Base-by-base conservation (phyloP, 2,888 invertebrate genomes). In the Sycophila texana region DNA sequence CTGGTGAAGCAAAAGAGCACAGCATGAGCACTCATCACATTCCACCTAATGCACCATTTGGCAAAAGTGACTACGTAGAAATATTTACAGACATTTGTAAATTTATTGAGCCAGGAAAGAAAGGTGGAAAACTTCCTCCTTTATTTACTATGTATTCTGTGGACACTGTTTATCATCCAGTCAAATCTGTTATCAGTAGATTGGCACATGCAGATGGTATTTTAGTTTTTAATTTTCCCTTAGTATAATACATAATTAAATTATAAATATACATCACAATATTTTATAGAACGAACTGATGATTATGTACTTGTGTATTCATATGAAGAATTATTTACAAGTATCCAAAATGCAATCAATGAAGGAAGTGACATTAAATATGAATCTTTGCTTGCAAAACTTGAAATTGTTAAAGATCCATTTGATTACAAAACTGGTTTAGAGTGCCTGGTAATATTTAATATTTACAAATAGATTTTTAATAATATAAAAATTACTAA, bases 1-100 rank as follows among this genome's bases (percentile, higher is more conserved):
- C 87, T 2, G 87, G 89, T 81, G 90, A 90, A n/a, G 91, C 93
- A 0, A 86, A 89, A 66, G 84, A 90, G 14, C 90, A 90, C 76
- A 89, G 92, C 0, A 85, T 89, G 0, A 84, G 86, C 0, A 91
- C 92, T 0, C 93, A 93, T 84, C 87, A 90, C 67, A 86, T 93
- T 63, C 90, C 92, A 4, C 87, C 90, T 0, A 86, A 91, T 53
- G 53, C 85, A n/a, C 3, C 60, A 3, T 84, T 89, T 5, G 90
- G 89, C 1, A 84, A 87, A 65, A 83, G 81, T 12, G 83, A 89
- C 77, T 91, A 87, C 26, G 18, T 71, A 13, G 86, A 86, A 14
- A 88, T 93, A 49, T 92, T 91, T 79, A 53, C 82, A 0, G 89
- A 90, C 1, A 84, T 93, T 4, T 81, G 90, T 1, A 78, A 86